Base-by-base conservation (phyloP, 2,113 vertebrate species). In the Serranochromis macrocephalus region DNA sequence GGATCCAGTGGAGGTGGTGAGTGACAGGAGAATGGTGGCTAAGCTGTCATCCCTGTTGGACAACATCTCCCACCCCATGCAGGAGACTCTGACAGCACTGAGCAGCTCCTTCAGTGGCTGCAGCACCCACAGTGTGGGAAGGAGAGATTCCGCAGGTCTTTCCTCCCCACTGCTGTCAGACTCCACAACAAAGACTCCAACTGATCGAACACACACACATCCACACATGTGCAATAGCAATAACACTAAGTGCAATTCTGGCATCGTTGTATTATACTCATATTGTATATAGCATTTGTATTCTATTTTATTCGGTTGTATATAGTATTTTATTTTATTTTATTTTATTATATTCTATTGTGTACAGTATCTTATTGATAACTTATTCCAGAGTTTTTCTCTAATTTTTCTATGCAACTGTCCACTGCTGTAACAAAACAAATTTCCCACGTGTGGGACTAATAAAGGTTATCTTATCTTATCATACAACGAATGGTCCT, bases 81-180 rank as follows among this genome's bases (percentile, higher is more conserved):
- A 21, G 3, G 1, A 54, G 5, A 21, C 51, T 53, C 0, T 54
- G 51, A 54, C 51, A 21, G 51, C n/a, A 0, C 51, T 54, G n/a
- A 54, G n/a, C 0, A 54, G 51, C 51, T 54, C 51, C 3, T 54
- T 21, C 0, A 21, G n/a, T 54, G n/a, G 51, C 51, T 12, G 51
- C 9, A 0, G n/a, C 51, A 54, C 51, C 51, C 3, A 54, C 51
- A 10, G 0, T 12, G 53, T 24, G 53, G n/a, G 53, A 24, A 3
- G n/a, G 53, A 24, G 53, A 54, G 53, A 54, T 54, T 54, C 12
- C 0, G 0, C n/a, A 21, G 53, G 53, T 54, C 51, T 54, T 54
- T 54, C n/a, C n/a, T 54, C n/a, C 51, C 1, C n/a, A 54, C n/a
- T 0, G n/a, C 10, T 54, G 53, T 54, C 51, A 54, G n/a, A 54